Conservation (phyloP, 2,113 vertebrate species). For the Herpetotheres cachinnans region DNA sequence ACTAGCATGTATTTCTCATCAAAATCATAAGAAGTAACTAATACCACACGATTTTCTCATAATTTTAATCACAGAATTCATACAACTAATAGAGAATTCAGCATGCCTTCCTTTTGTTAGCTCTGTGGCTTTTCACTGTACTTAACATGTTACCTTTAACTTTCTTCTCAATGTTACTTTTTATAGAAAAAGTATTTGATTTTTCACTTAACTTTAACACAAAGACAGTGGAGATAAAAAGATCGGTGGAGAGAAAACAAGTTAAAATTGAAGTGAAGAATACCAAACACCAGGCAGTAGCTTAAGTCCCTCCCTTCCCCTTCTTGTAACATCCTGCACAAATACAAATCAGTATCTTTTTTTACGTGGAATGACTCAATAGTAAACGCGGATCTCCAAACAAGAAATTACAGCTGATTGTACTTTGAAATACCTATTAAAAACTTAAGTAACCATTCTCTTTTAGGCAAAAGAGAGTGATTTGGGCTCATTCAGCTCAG, state of each 20-base stretch:
- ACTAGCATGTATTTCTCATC: neutral
- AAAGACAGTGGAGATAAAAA: neutral
- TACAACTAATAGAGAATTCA: neutral
- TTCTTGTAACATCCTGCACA: neutral
- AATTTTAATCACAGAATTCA: neutral
- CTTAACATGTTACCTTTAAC: neutral
- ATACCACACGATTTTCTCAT: neutral
- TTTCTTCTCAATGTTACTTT: neutral
- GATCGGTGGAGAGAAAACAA: neutral
- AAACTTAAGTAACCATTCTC: neutral
- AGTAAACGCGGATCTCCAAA: neutral
- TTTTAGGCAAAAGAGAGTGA: conserved; percentile 85
- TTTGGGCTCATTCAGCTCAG: conserved; percentile 77
- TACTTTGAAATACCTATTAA: neutral
- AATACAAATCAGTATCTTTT: neutral
- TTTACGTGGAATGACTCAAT: neutral
- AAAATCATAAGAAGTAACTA: neutral
- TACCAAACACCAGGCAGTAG: neutral
- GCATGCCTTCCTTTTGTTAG: neutral
- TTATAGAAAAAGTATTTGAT: neutral
- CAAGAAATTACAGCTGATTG: neutral
- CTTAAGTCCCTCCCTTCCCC: neutral
- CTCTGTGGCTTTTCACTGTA: neutral
- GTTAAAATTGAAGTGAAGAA: neutral
- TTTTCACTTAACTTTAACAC: neutral